Evolutionary conservation across 2,888 invertebrate genomes (phyloP), one percentile per base, ranked within the genome.

Genomic region (Polydrusus tereticollis): DNA sequence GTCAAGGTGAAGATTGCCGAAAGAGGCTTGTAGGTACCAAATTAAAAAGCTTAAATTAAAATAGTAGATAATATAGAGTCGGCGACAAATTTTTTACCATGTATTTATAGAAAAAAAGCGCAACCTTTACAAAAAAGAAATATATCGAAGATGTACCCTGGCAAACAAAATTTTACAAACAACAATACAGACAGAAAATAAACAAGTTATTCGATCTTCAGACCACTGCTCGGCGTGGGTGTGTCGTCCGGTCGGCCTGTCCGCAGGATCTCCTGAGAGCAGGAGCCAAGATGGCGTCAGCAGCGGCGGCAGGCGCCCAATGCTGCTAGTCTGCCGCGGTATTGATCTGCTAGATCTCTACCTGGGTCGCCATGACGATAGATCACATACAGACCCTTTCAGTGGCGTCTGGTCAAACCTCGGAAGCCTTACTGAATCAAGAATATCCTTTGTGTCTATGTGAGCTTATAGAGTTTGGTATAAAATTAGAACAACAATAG

Each of bases 291-390:
- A 73, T 73, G 73, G 73, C 73, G 73, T 52, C 73, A 82, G 81
- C 82, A 82, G 82, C 81, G 82, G 82, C 83, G 83, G 82, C 83
- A 83, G 83, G 83, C 83, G 82, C 78, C 70, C 82, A 78, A 78
- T 76, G 77, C 77, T 45, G 33, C 41, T 45, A 43, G 69, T 29
- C 57, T 36, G 62, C 47, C 57, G 62, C 78, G 65, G 75, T 82
- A 82, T 82, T 81, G 83, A 82, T 82, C 82, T 82, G 60, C 80
- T 78, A 80, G 81, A 80, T 83, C 82, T 83, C 82, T 81, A 82
- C 82, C 81, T 81, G 80, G 81, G 75, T 83, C 78, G 77, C 80
- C 80, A 82, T 82, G 81, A 78, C 76, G 78, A 82, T 82, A 82
- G 82, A 82, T 83, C 82, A 83, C 79, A 82, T 77, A 82, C 82